Conservation (phyloP, 2,113 vertebrate genomes). For the Toxostoma redivivum region DNA sequence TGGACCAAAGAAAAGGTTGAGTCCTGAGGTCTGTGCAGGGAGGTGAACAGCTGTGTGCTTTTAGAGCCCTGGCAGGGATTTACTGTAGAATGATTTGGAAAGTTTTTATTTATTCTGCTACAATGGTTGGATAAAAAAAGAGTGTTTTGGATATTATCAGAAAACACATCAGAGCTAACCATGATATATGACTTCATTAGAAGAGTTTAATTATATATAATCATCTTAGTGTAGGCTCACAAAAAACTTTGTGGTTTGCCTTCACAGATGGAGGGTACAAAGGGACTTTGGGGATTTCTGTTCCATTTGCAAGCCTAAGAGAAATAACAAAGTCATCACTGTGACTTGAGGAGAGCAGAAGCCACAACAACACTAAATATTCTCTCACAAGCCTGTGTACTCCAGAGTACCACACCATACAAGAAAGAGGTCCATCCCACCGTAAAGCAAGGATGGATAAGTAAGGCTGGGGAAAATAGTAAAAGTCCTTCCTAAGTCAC, state of each 20-base stretch:
- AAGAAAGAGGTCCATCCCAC: neutral
- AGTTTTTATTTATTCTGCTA: neutral
- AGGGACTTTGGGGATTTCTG: neutral
- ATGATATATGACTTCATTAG: neutral
- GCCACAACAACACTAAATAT: accelerated
- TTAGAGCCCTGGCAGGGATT: neutral
- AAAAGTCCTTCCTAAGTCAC: neutral
- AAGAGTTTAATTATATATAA: neutral
- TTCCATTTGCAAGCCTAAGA: neutral
- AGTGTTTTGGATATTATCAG: neutral
- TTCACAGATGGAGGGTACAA: neutral
- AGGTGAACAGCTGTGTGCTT: neutral
- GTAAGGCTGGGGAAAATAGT: neutral
- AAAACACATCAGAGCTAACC: neutral
- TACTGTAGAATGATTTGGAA: neutral
- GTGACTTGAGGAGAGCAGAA: neutral
- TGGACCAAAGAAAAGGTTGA: neutral
- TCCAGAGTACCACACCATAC: neutral
- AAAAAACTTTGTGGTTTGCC: neutral
- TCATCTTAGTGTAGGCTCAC: neutral
- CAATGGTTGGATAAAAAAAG: neutral
- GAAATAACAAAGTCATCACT: neutral
- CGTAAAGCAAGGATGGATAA: neutral
- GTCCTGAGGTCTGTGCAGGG: accelerated
- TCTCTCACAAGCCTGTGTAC: neutral